phyloP scores from a whole-genome alignment of 2,888 invertebrate species.

The Herminia tarsipennalis region DNA sequence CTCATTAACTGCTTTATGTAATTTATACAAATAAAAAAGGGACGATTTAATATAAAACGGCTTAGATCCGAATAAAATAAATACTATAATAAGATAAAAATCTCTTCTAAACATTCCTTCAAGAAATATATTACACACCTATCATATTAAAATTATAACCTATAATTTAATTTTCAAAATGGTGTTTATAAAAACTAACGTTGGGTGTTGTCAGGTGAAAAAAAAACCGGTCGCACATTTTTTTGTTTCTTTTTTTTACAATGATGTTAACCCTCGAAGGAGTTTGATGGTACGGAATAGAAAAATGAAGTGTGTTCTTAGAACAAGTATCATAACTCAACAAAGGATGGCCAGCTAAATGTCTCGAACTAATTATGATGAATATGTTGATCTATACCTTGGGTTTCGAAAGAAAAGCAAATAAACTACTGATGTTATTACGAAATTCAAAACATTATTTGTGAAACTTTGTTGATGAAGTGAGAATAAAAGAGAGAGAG shows the following conservation, averaged over 20 bases:
- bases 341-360: constrained; percentile 44
- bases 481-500: no score
- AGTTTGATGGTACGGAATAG: constrained; percentile 70
- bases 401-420: constrained; percentile 19
- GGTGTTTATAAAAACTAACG: constrained; percentile 71
- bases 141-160: constrained; percentile 85
- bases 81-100: constrained; percentile 69
- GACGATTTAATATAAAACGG: constrained; percentile 42
- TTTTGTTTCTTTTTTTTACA: constrained; percentile 69
- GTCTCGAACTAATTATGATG: constrained; percentile 49
- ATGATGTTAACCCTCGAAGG: constrained; percentile 63
- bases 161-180: constrained; percentile 84
- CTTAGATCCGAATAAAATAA: constrained; percentile 58
- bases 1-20: constrained; percentile 36
- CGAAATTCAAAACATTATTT: no score
- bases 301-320: constrained; percentile 70
- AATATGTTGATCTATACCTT: constrained; percentile 38
- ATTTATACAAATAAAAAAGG: constrained; percentile 48
- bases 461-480: no score
- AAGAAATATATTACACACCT: constrained; percentile 80
- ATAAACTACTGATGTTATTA: constrained; percentile 1
- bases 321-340: constrained; percentile 71
- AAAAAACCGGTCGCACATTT: constrained; percentile 73
- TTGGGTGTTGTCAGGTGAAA: constrained; percentile 79
- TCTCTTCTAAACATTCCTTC: constrained; percentile 61